These are phyloP conservation scores for Carassius auratus DNA, from an alignment of 2,113 vertebrate species.

Conservation along the genomic window DNA sequence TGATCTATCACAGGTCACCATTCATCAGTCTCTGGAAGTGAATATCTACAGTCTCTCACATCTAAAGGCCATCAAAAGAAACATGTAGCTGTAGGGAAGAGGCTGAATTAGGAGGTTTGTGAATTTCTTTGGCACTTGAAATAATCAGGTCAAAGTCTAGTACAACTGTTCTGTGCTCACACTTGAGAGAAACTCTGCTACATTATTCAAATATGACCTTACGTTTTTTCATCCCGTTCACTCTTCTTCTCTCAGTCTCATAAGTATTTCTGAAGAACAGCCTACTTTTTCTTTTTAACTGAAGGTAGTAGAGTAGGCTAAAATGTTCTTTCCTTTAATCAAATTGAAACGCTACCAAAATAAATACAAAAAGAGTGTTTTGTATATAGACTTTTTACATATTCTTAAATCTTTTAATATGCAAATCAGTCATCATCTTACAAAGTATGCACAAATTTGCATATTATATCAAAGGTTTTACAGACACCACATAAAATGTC, in stretches of 20 bases:
- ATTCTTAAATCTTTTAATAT: neutral
- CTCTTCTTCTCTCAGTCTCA: neutral
- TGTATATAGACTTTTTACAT: neutral
- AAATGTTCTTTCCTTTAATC: neutral
- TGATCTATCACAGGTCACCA: constrained; percentile 4
- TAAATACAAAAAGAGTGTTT: neutral
- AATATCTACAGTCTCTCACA: constrained; percentile 30
- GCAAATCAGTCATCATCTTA: neutral
- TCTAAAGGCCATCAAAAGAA: constrained; percentile 48
- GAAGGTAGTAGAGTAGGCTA: neutral
- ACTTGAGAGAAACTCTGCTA: constrained; percentile 13
- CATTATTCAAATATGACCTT: constrained; percentile 44
- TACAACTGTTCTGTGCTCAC: neutral
- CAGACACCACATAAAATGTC: neutral
- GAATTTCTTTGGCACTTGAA: constrained; percentile 37
- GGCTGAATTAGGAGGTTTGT: constrained; percentile 1
- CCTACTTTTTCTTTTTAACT: neutral
- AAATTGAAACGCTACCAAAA: neutral
- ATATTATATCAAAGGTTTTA: neutral
- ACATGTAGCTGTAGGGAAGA: constrained; percentile 9
- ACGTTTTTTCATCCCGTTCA: neutral
- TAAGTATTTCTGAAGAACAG: neutral
- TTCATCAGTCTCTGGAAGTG: constrained; percentile 48
- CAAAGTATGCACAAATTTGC: neutral
- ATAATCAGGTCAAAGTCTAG: constrained; percentile 47